Evolutionary conservation across 2,888 invertebrate genomes (phyloP), one percentile per base, ranked within the genome.

Genomic region (Lasioglossum morio): DNA sequence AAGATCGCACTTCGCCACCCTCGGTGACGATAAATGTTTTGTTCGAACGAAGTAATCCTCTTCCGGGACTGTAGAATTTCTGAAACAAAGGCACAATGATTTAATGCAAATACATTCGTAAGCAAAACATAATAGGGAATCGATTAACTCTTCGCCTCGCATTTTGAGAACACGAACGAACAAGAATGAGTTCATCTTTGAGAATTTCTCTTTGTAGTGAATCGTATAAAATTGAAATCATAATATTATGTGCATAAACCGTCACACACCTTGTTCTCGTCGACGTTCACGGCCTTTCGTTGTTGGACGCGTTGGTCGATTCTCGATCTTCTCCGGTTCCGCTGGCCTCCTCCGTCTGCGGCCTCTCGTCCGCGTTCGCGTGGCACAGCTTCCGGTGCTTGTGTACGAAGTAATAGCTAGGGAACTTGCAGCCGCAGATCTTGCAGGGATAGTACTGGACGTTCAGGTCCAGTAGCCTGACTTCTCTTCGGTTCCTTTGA

Each of bases 371-470:
- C 27, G 82, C 86, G 43, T 97, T 97, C 0, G 97, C 97, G 94
- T 98, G 98, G 93, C 98, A 98, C 92, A 97, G 95, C 95, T 98
- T 98, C 78, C 98, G 96, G 94, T 98, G 98, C 94, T 98, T 98
- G 94, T 98, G 98, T 40, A 98, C 98, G 96, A 98, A 98, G 95
- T 98, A 98, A 94, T 98, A 98, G 89, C 98, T 98, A 1, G 98
- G 98, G 94, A 98, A 98, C 95, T 98, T 98, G 92, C 97, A 98
- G 34, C 98, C 98, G 95, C 98, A 98, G 0, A 98, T 98, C 95
- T 98, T 98, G 95, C 98, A 98, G 0, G 98, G 98, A 95, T 98
- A 98, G 95, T 98, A 98, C 95, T 98, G 98, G 0, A 98, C 97
- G 92, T 98, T 97, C 95, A 98, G 96, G 92, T 98, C 97, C 76